Evolutionary conservation across 1,140 invertebrate genomes (phyloP), one percentile per base, ranked within the genome.

Genomic region (Drosophila fuyamai): DNA sequence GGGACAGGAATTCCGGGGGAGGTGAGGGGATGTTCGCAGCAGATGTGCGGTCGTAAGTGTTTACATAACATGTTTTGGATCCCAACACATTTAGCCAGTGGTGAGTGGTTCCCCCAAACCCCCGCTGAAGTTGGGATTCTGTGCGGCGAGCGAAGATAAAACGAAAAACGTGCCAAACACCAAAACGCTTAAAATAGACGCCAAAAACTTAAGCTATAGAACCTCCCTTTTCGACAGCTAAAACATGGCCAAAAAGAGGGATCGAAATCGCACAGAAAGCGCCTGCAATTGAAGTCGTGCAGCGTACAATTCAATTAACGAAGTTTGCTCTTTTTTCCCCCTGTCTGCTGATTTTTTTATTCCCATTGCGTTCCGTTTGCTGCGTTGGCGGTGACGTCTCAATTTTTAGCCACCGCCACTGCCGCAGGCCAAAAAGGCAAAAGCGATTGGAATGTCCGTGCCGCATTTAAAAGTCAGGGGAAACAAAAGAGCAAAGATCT

Each of bases 21-120:
- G 27, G 7, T 18, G 29, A 12, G 40, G 38, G n/a, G 27, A 4
- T 18, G 53, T 27, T 40, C 13, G 58, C 76, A 70, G 80, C 84
- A 84, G 84, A 88, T 88, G 80, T 89, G 84, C 74, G 84, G 84
- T 90, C 65, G 77, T 90, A 84, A 88, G 84, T 88, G 84, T 88
- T 88, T 88, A 84, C 84, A 88, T 78, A 84, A 61, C 84, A 84
- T 81, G 84, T 80, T 90, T 89, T 71, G 65, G 84, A 89, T 89
- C 68, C 68, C 78, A 73, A 70, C 83, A 84, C 84, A 79, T 80
- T 84, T 79, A 76, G 80, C 51, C 63, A 71, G 35, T 54, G 23
- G 32, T 58, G 38, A 13, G 13, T 10, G 32, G 9, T 18, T 2
- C 3, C 23, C 23, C 23, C 23, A 4, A 4, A 23, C 2, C 23